phyloP scores from a whole-genome alignment of 1,140 invertebrate species.

The Leptonema lineaticorne region DNA sequence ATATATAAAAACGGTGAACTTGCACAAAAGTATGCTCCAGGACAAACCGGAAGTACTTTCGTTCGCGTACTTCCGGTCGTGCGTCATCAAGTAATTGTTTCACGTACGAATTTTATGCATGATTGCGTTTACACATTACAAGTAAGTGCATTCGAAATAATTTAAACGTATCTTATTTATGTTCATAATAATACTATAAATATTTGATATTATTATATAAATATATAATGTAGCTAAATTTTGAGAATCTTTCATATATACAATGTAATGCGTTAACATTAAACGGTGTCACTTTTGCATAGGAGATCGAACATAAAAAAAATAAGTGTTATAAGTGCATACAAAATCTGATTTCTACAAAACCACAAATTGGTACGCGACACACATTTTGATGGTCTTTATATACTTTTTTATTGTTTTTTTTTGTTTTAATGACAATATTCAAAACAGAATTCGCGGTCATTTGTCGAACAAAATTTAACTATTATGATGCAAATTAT shows the following conservation, averaged over 20 bases:
- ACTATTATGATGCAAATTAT: slow-evolving; percentile 3
- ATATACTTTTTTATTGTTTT: too few species aligned
- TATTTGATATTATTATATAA: too few species aligned
- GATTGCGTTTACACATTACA: background rate
- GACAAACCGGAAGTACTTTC: slow-evolving; percentile 21
- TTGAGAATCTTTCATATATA: background rate
- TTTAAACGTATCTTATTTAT: too few species aligned
- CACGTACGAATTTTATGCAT: slow-evolving; percentile 4
- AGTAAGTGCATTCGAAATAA: too few species aligned
- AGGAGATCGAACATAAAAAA: background rate
- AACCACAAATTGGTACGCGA: background rate
- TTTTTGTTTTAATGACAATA: too few species aligned
- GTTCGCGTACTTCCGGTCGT: slow-evolving; percentile 11
- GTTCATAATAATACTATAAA: too few species aligned
- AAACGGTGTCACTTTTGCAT: too few species aligned
- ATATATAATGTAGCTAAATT: too few species aligned
- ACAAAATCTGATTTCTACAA: slow-evolving; percentile 10
- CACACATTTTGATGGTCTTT: background rate
- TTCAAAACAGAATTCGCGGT: too few species aligned
- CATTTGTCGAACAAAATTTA: too few species aligned
- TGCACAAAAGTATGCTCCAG: background rate
- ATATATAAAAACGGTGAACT: too few species aligned
- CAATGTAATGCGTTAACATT: too few species aligned
- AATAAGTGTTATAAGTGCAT: slow-evolving; percentile 7
- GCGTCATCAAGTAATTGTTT: background rate